Evolutionary conservation across 2,113 vertebrate species (phyloP).

Genomic region (Cathartes aura): DNA sequence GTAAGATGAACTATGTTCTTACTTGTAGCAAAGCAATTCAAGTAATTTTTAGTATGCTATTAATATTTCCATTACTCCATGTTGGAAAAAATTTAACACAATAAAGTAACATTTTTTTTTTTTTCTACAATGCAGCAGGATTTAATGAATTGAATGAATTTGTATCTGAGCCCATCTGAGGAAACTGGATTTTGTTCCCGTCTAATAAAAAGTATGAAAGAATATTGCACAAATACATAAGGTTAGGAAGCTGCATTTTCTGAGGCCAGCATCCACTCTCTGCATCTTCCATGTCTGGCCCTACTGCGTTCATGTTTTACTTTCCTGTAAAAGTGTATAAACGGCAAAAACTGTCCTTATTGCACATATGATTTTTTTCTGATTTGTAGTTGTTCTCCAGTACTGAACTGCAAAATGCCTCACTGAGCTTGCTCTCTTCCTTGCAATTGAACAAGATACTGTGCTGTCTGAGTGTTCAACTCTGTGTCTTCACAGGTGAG

Average conservation of each 20-base stretch:
- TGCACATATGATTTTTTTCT: neutral
- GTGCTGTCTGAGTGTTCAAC: neutral
- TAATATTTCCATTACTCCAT: neutral
- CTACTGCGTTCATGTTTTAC: neutral
- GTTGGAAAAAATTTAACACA: neutral
- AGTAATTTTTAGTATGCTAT: slow-evolving; percentile 30
- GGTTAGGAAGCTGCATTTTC: neutral
- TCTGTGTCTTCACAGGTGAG: neutral
- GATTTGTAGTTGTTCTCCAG: neutral
- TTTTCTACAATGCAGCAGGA: neutral
- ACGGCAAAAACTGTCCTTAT: neutral
- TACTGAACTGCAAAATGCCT: neutral
- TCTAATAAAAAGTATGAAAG: neutral
- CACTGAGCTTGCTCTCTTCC: neutral
- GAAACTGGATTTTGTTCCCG: neutral
- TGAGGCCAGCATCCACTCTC: neutral
- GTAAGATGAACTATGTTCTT: neutral
- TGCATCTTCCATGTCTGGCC: neutral
- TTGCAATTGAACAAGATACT: neutral
- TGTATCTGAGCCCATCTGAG: neutral
- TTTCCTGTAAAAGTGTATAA: neutral
- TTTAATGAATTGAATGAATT: neutral
- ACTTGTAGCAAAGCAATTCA: slow-evolving; percentile 32
- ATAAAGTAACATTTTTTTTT: neutral
- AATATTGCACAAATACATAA: neutral